These are phyloP conservation scores for Hesperia comma DNA, from an alignment of 2,888 invertebrate genomes.

Conservation along the genomic window DNA sequence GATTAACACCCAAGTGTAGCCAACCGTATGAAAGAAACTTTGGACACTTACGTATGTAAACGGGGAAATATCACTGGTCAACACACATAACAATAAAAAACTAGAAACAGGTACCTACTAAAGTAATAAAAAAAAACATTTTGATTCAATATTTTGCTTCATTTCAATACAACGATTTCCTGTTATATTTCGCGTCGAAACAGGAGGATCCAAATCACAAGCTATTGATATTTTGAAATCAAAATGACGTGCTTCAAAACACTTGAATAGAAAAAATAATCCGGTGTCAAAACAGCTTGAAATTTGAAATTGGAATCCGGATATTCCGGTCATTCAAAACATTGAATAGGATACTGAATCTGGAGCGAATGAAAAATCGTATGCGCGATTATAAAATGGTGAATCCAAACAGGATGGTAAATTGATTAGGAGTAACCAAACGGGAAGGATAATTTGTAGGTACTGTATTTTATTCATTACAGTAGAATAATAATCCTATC, in stretches of 20 bases:
- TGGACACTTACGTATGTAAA: no score
- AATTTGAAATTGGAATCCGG: slow-evolving; percentile 22
- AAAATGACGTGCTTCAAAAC: neutral
- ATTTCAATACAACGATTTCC: neutral
- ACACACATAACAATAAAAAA: no score
- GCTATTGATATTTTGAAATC: neutral
- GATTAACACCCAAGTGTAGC: neutral
- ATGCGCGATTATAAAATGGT: neutral
- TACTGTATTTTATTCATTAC: no score
- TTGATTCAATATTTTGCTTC: neutral
- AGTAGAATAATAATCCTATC: no score
- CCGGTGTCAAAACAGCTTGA: slow-evolving; percentile 11
- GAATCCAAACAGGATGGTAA: neutral
- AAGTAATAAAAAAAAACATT: no score
- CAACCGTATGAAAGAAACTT: no score
- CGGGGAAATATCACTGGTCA: no score
- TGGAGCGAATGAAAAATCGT: neutral
- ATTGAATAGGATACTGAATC: slow-evolving; percentile 14
- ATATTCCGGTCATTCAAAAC: slow-evolving; percentile 12
- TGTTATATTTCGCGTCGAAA: no score
- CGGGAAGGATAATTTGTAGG: no score
- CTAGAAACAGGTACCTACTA: no score
- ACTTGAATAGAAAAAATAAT: slow-evolving; percentile 4
- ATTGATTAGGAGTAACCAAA: neutral
- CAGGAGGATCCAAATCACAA: neutral